Conservation (phyloP, 2,888 invertebrate genomes). For the Hemaris fuciformis region DNA sequence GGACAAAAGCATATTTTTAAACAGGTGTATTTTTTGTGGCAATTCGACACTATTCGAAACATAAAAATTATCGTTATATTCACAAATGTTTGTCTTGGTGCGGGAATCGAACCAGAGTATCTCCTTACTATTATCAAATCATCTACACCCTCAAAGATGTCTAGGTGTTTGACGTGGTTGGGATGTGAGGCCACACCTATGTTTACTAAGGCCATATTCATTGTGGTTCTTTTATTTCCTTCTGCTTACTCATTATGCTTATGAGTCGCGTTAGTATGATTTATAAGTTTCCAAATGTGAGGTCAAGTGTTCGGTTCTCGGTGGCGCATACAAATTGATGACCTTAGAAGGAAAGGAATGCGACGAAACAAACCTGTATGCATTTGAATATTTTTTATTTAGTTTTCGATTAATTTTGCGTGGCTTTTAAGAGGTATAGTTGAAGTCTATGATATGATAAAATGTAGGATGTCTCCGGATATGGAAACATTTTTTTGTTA, state of each 20-base stretch:
- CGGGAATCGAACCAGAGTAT: too few relatives aligned
- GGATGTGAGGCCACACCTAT: neutral
- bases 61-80: too few relatives aligned
- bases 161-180: neutral
- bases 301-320: neutral
- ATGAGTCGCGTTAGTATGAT: conserved; percentile 4
- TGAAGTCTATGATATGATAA: too few relatives aligned
- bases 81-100: too few relatives aligned
- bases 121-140: too few relatives aligned
- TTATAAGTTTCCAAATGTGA: neutral
- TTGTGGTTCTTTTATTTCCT: neutral
- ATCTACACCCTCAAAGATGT: too few relatives aligned
- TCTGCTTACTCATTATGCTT: neutral
- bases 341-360: neutral
- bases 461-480: too few relatives aligned
- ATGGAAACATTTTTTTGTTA: too few relatives aligned
- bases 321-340: neutral
- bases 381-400: neutral
- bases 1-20: too few relatives aligned
- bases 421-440: neutral
- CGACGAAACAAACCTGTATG: neutral
- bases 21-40: too few relatives aligned
- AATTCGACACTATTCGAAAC: too few relatives aligned
- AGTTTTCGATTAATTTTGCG: neutral
- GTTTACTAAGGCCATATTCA: neutral